These are phyloP conservation scores for Syrista parreyssii DNA, from an alignment of 2,888 invertebrate genomes.

Conservation along the genomic window DNA sequence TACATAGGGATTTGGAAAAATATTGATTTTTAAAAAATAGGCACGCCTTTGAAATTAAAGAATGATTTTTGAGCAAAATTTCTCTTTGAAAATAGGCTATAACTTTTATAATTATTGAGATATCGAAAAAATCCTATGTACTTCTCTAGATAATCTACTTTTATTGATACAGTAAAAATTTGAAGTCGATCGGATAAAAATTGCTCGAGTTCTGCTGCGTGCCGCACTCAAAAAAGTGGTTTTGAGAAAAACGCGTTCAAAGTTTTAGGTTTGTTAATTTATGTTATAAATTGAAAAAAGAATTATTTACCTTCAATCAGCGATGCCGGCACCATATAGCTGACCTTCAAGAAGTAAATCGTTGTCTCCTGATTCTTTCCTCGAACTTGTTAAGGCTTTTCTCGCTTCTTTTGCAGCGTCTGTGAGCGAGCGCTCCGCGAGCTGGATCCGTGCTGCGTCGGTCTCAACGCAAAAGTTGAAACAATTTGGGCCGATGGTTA, in stretches of 20 bases:
- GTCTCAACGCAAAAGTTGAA: slow-evolving; percentile 21
- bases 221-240: slow-evolving; percentile 18
- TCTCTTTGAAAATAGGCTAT: slow-evolving; percentile 18
- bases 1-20: slow-evolving; percentile 23
- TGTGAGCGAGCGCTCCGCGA: slow-evolving; percentile 19
- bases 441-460: slow-evolving; percentile 21
- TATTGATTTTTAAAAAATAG: slow-evolving; percentile 22
- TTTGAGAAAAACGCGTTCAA: slow-evolving; percentile 18
- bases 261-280: slow-evolving; percentile 10
- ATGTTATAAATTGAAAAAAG: slow-evolving; percentile 14
- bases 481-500: slow-evolving; percentile 23
- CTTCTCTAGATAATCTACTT: slow-evolving; percentile 17
- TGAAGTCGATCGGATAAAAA: slow-evolving; percentile 15
- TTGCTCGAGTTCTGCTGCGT: slow-evolving; percentile 16
- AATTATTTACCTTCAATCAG: slow-evolving; percentile 16
- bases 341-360: slow-evolving; percentile 23
- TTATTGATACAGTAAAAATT: slow-evolving; percentile 16
- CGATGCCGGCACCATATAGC: slow-evolving; percentile 23
- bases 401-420: slow-evolving; percentile 21
- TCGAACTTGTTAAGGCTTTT: slow-evolving; percentile 16
- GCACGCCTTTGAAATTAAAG: slow-evolving; percentile 16
- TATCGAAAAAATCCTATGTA: slow-evolving; percentile 20
- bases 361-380: slow-evolving; percentile 14
- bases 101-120: slow-evolving; percentile 16
- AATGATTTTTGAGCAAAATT: slow-evolving; percentile 17